A percentile compares a stretch with the other conserved stretches of the same genome.
These are phyloP conservation scores for Chrysolophus pictus DNA, from an alignment of 2,797 vertebrate species.

Conservation along the genomic window DNA sequence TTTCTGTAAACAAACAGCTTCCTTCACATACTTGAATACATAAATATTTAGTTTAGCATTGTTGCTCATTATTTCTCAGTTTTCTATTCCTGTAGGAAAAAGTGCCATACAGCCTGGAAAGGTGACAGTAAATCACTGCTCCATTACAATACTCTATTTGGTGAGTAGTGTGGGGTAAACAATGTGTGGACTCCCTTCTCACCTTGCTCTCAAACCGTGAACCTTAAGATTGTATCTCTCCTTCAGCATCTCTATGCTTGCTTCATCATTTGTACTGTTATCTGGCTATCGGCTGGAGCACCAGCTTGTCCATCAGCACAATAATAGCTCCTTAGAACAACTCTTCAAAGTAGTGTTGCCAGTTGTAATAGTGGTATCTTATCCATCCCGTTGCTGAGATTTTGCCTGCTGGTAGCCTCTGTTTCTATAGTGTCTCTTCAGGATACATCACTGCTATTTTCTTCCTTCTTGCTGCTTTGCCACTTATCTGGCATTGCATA, in stretches of 20 bases:
- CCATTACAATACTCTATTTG: neutral
- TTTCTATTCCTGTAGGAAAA: neutral
- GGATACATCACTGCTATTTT: neutral
- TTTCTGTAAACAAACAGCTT: conserved; percentile 57
- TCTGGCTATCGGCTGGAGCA: neutral
- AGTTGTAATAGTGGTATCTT: neutral
- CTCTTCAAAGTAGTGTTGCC: accelerated
- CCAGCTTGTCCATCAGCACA: neutral
- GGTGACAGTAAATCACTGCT: neutral
- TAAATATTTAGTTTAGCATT: neutral
- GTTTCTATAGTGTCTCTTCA: neutral
- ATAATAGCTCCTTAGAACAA: neutral
- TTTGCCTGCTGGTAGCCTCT: neutral
- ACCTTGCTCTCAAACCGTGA: neutral
- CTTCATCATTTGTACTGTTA: neutral
- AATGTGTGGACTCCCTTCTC: neutral
- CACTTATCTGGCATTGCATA: accelerated
- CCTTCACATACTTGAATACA: conserved; percentile 14
- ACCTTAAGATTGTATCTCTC: neutral
- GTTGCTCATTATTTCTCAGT: neutral
- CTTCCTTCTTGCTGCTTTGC: neutral
- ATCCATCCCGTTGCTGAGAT: neutral
- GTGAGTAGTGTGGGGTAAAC: neutral
- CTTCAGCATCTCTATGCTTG: neutral
- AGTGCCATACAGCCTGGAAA: neutral